A percentile compares a stretch with the other conserved stretches of the same genome.
Evolutionary conservation across 2,888 invertebrate genomes (phyloP).

Genomic region (Drosophila prolongata): DNA sequence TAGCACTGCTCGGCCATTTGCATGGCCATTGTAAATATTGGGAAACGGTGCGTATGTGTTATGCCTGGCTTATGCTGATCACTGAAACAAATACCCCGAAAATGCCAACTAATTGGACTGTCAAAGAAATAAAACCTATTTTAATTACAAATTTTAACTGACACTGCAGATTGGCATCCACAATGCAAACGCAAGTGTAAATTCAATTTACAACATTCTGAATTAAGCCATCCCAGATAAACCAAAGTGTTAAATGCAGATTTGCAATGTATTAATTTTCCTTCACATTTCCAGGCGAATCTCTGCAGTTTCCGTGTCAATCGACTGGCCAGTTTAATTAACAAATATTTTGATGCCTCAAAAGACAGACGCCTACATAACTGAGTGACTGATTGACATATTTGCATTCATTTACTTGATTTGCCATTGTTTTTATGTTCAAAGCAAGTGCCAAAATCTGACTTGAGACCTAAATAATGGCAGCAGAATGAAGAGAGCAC

Average conservation of each 20-base stretch:
- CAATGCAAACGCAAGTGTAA: background rate
- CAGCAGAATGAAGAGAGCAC: background rate
- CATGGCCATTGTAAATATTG: conserved; percentile 10
- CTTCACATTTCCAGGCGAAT: background rate
- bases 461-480: conserved; percentile 6
- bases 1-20: conserved; percentile 17
- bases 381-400: conserved; percentile 41
- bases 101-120: conserved; percentile 34
- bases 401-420: conserved; percentile 59
- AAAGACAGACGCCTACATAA: background rate
- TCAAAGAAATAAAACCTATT: conserved; percentile 20
- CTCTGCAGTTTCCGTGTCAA: conserved; percentile 3
- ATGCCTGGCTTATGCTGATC: conserved; percentile 3
- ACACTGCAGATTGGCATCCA: conserved; percentile 4
- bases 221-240: conserved; percentile 13
- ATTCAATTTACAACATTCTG: conserved; percentile 5
- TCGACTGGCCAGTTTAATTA: conserved; percentile 38
- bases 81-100: background rate
- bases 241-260: background rate
- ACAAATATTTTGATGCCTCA: conserved; percentile 41
- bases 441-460: conserved; percentile 13
- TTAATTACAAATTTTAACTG: conserved; percentile 18
- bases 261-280: conserved; percentile 1
- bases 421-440: conserved; percentile 30
- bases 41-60: conserved; percentile 38